Evolutionary conservation across 2,797 vertebrate genomes (phyloP).

Genomic region (Corythornis leucogaster): DNA sequence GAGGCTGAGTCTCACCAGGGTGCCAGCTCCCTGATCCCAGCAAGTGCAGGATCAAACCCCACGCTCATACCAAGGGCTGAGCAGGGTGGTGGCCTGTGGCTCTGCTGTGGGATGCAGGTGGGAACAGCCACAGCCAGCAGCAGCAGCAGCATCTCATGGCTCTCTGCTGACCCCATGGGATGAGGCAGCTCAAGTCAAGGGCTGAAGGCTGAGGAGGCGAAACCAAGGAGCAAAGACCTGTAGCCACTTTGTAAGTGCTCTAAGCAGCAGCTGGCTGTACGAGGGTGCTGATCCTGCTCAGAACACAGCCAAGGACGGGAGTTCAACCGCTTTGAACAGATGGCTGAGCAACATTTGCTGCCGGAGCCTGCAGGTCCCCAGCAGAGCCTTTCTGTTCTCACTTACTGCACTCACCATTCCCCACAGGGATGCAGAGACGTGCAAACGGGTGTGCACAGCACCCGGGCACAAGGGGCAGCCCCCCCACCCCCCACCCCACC

Average conservation of each 20-base stretch:
- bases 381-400: neutral
- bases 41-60: accelerated
- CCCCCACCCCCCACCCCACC: neutral
- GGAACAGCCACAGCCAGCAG: accelerated
- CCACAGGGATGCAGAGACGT: neutral
- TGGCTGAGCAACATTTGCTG: neutral
- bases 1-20: neutral
- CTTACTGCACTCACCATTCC: neutral
- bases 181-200: accelerated
- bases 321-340: neutral
- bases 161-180: accelerated
- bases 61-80: accelerated
- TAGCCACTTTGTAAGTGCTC: accelerated
- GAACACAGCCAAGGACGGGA: accelerated
- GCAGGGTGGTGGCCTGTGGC: accelerated
- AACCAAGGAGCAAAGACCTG: neutral
- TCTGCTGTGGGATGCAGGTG: neutral
- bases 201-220: neutral
- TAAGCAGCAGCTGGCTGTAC: accelerated
- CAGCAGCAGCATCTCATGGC: neutral
- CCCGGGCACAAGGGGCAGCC: neutral
- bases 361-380: neutral
- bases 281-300: accelerated
- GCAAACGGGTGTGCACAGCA: neutral
- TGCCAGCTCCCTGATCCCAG: neutral